Conservation (phyloP, 35 echinoderm and acorn worm genomes). For the Ptychodera flava region DNA sequence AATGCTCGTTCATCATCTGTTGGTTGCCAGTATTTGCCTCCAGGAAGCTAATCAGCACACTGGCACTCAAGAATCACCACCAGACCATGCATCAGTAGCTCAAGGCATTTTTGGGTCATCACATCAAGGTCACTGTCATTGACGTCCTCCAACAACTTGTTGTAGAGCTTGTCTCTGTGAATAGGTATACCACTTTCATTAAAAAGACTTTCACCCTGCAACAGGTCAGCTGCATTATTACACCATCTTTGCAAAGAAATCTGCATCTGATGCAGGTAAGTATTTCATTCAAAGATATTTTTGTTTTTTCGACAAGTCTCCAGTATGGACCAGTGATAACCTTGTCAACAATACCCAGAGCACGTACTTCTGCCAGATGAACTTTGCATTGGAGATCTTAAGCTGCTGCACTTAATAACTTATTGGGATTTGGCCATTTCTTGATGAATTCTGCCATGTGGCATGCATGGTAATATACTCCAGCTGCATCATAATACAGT, state of each 20-base stretch:
- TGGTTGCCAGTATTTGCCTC: slow-evolving; percentile 16
- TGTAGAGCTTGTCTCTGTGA: not conserved
- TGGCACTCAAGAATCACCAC: slow-evolving; percentile 25
- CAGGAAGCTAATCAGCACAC: slow-evolving; percentile 18
- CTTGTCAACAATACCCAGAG: not conserved
- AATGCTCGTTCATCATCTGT: not conserved
- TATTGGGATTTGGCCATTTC: not conserved
- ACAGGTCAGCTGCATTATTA: not conserved
- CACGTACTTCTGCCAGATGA: not conserved
- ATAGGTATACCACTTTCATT: not conserved
- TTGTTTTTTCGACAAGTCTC: not conserved
- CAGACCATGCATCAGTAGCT: slow-evolving; percentile 8
- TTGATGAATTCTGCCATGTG: too few species aligned
- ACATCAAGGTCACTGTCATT: slow-evolving; percentile 12
- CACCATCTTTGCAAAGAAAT: not conserved
- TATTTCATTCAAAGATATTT: not conserved
- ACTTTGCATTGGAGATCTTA: not conserved
- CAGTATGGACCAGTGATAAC: not conserved
- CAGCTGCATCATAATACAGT: not conserved
- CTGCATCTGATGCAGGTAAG: not conserved
- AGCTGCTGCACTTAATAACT: not conserved
- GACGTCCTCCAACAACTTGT: slow-evolving; percentile 14
- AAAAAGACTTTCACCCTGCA: not conserved
- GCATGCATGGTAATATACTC: not conserved
- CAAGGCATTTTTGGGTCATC: slow-evolving; percentile 6